Evolutionary conservation across 2,113 vertebrate species (phyloP), one percentile per base, ranked within the genome.

Genomic region (Bambusicola thoracicus): DNA sequence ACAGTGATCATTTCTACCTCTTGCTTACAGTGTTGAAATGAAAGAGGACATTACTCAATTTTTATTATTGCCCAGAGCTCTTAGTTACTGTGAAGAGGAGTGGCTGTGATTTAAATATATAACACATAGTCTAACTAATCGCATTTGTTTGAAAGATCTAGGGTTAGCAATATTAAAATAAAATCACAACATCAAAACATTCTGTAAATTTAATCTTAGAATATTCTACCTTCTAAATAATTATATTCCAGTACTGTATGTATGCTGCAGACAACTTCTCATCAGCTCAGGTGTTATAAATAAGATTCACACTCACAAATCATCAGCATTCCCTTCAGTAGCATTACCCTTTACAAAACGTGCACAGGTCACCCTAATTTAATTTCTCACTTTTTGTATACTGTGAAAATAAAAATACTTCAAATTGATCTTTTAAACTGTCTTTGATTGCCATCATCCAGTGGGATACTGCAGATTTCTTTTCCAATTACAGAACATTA

Each of bases 11-110:
- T 95, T 97, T 96, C 74, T 88, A 87, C 55, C 40, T 95, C 88
- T 96, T 96, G 84, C 93, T 96, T 96, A 92, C 61, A 94, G 56
- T 89, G 41, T 21, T 95, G 68, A 95, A 96, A 94, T 79, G 92
- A 96, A 84, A 97, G 96, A 84, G 75, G 70, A 66, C 83, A 95
- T 97, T 96, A 95, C 53, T 98, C 95, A 97, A 36, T 78, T 96
- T 97, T 97, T 97, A 97, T 97, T 97, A 87, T 97, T 96, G 85
- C 95, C 89, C 89, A 95, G 70, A 96, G 94, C 95, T 89, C 93
- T 97, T 91, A 89, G 94, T 91, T 96, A 93, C 91, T 87, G 41
- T 85, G 85, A 95, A 94, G 56, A 94, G 76, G 66, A 87, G 70
- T 46, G 81, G 58, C 69, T 49, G 80, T 96, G 86, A 96, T 96